Percentiles rank a stretch among this genome's conserved stretches.
Conservation (phyloP, 2,797 vertebrate species). For the Synanceia verrucosa region DNA sequence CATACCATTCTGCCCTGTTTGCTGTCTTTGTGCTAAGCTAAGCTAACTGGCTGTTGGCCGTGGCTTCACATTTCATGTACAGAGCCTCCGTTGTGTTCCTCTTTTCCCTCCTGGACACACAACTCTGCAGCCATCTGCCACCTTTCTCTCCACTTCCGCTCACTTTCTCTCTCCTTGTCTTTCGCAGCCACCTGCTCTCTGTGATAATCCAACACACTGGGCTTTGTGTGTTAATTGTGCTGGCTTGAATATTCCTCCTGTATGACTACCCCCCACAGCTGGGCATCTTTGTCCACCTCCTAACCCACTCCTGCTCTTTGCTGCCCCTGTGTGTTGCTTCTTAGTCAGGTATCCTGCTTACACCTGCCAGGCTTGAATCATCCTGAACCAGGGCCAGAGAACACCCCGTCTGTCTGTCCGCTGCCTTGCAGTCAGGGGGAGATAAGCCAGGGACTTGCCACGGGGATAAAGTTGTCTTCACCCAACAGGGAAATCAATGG, state of each 20-base stretch:
- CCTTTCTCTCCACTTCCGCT: conserved; percentile 32
- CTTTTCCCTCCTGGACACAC: conserved; percentile 21
- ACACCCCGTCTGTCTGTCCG: conserved; percentile 21
- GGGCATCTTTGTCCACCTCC: conserved; percentile 56
- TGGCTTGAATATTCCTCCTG: conserved; percentile 25
- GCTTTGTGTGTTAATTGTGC: conserved; percentile 58
- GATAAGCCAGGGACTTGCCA: conserved; percentile 64
- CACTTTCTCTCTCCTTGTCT: conserved; percentile 22
- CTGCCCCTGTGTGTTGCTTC: conserved; percentile 32
- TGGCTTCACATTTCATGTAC: background rate
- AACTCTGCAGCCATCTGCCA: conserved; percentile 57
- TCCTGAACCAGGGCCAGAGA: conserved; percentile 41
- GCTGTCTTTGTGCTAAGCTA: background rate
- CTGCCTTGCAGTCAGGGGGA: conserved; percentile 38
- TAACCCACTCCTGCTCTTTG: conserved; percentile 10
- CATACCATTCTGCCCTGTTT: background rate
- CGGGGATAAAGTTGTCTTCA: conserved; percentile 71
- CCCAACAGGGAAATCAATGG: conserved; percentile 63
- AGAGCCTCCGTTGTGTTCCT: background rate
- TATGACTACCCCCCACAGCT: conserved; percentile 45
- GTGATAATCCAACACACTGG: conserved; percentile 46
- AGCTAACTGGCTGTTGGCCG: background rate
- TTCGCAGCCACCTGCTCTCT: conserved; percentile 64
- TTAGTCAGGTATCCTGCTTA: conserved; percentile 49
- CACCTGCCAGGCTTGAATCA: conserved; percentile 48